Evolutionary conservation across 2,797 vertebrate species (phyloP).

Genomic region (Pantherophis alleghaniensis): DNA sequence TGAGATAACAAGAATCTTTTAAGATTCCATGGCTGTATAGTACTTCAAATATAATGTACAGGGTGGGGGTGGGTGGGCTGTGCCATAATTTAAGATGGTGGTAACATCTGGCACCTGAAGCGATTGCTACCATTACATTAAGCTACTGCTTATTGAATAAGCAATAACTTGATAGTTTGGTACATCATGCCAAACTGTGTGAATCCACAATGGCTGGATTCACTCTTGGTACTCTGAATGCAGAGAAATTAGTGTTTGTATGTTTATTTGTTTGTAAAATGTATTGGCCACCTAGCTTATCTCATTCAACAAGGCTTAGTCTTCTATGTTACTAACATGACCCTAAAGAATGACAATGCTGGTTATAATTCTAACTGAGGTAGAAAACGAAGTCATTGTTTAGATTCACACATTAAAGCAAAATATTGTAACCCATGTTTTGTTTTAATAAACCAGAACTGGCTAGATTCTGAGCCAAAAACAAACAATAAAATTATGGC

Average conservation of each 20-base stretch:
- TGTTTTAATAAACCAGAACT: not conserved
- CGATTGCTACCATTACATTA: not conserved
- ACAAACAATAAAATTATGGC: not conserved
- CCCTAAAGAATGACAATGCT: not conserved
- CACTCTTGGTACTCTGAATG: not conserved
- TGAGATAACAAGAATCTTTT: not conserved
- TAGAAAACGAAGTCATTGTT: not conserved
- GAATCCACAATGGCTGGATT: not conserved
- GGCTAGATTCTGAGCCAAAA: not conserved
- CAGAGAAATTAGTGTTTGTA: not conserved
- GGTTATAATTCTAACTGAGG: not conserved
- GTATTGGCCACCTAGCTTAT: not conserved
- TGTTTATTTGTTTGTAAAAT: not conserved
- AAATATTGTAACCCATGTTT: not conserved
- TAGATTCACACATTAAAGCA: not conserved
- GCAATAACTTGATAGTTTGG: not conserved
- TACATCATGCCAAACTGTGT: not conserved
- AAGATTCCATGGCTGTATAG: not conserved
- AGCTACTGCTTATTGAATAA: not conserved
- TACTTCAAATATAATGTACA: not conserved
- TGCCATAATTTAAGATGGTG: not conserved
- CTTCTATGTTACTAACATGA: not conserved
- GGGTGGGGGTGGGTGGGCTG: not conserved
- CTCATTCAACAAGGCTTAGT: not conserved
- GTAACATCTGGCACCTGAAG: not conserved